Evolutionary conservation across 1,140 invertebrate species (phyloP).

Genomic region (Mylabris phalerata): DNA sequence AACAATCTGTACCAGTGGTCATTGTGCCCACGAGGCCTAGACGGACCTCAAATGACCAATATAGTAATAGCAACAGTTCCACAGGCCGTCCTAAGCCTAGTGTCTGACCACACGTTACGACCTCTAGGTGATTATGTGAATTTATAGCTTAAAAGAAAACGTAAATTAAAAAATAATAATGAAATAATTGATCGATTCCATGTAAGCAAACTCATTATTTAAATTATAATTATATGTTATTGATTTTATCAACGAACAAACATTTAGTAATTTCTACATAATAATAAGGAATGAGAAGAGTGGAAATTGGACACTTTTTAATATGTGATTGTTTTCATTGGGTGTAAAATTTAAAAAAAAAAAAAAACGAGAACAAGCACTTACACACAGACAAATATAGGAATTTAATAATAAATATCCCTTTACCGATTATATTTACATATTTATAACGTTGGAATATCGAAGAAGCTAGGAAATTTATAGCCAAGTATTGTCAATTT

Average conservation of each 20-base stretch:
- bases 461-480: not conserved
- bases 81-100: conserved; percentile 25
- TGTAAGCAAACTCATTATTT: conserved; percentile 8
- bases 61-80: conserved; percentile 12
- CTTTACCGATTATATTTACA: conserved; percentile 2
- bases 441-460: conserved; percentile 14
- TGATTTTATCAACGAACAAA: conserved; percentile 24
- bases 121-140: conserved; percentile 36
- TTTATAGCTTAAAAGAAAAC: conserved; percentile 19
- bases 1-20: conserved; percentile 35
- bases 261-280: conserved; percentile 18
- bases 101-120: conserved; percentile 36
- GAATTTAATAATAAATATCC: not conserved
- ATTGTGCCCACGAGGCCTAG: conserved; percentile 30
- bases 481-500: conserved; percentile 11
- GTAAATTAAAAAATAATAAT: conserved; percentile 1
- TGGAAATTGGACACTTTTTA: conserved; percentile 27
- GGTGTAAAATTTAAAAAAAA: not conserved
- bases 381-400: not conserved
- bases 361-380: not conserved
- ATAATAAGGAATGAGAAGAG: conserved; percentile 21
- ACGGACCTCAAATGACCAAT: conserved; percentile 24
- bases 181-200: not conserved
- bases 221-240: conserved; percentile 4
- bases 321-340: conserved; percentile 23